A percentile compares a stretch with the other conserved stretches of the same genome.
These are phyloP conservation scores for Cyclophora albipunctata DNA, from an alignment of 2,888 invertebrate genomes.

Conservation along the genomic window DNA sequence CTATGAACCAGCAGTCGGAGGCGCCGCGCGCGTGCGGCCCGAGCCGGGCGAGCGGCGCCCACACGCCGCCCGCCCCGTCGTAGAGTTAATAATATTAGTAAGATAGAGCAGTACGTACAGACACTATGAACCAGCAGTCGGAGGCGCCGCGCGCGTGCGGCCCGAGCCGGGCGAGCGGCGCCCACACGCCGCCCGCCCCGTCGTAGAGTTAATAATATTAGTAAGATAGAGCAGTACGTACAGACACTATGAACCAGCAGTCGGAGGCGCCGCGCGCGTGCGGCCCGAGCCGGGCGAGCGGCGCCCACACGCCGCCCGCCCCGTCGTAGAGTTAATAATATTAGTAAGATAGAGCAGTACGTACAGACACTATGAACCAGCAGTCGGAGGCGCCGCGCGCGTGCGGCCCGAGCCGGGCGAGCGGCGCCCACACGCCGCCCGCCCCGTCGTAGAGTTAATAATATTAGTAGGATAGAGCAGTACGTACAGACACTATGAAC, in stretches of 20 bases:
- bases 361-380: conserved; percentile 74
- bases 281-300: conserved; percentile 82
- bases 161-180: conserved; percentile 85
- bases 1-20: conserved; percentile 63
- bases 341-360: conserved; percentile 34
- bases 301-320: conserved; percentile 85
- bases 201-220: no score
- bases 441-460: conserved; percentile 81
- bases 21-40: conserved; percentile 72
- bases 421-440: conserved; percentile 86
- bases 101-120: conserved; percentile 68
- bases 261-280: conserved; percentile 70
- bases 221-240: conserved; percentile 60
- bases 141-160: conserved; percentile 70
- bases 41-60: conserved; percentile 89
- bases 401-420: conserved; percentile 83
- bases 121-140: conserved; percentile 64
- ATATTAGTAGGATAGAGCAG: no score
- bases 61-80: conserved; percentile 79
- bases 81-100: no score
- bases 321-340: conserved; percentile 83
- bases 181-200: conserved; percentile 83
- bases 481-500: conserved; percentile 75
- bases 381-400: conserved; percentile 58
- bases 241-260: conserved; percentile 68